Percentiles rank a stretch among this genome's conserved stretches.
Evolutionary conservation across 2,797 vertebrate genomes (phyloP).

Genomic region (Epinephelus malabaricus): DNA sequence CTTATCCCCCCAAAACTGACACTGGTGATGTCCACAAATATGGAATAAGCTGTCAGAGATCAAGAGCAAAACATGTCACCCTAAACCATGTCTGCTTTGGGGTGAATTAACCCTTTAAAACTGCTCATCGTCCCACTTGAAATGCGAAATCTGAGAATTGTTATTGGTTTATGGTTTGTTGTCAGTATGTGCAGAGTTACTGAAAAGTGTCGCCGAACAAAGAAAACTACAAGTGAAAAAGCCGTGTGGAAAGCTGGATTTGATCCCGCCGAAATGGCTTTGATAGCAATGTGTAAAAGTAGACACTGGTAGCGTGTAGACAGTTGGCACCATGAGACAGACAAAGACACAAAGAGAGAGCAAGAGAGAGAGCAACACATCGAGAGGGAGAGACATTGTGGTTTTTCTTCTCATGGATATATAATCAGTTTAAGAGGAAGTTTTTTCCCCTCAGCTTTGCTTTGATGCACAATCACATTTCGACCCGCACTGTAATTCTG

Average conservation of each 20-base stretch:
- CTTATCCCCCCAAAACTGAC: constrained; percentile 58
- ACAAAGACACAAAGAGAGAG: constrained; percentile 56
- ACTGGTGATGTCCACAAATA: constrained; percentile 52
- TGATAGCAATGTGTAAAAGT: constrained; percentile 82
- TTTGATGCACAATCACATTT: constrained; percentile 86
- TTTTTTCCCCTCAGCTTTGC: constrained; percentile 78
- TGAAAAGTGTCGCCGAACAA: constrained; percentile 21
- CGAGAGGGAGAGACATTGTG: constrained; percentile 73
- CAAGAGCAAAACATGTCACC: constrained; percentile 52
- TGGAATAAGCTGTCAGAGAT: constrained; percentile 54
- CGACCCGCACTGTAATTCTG: constrained; percentile 79
- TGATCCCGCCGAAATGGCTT: constrained; percentile 62
- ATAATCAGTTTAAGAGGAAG: constrained; percentile 86
- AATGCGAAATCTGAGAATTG: constrained; percentile 6
- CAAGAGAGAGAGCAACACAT: constrained; percentile 55
- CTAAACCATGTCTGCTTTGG: constrained; percentile 32
- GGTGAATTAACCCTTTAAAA: constrained; percentile 49
- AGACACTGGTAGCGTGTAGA: constrained; percentile 83
- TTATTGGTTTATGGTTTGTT: constrained; percentile 1
- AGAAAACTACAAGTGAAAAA: constrained; percentile 31
- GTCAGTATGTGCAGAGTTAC: constrained; percentile 5
- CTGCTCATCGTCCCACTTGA: constrained; percentile 12
- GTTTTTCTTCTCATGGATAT: constrained; percentile 84
- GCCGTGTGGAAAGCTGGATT: constrained; percentile 48
- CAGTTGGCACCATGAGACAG: constrained; percentile 78